Evolutionary conservation across 1,140 invertebrate genomes (phyloP), one percentile per base, ranked within the genome.

Genomic region (Leptinotarsa lineolata): DNA sequence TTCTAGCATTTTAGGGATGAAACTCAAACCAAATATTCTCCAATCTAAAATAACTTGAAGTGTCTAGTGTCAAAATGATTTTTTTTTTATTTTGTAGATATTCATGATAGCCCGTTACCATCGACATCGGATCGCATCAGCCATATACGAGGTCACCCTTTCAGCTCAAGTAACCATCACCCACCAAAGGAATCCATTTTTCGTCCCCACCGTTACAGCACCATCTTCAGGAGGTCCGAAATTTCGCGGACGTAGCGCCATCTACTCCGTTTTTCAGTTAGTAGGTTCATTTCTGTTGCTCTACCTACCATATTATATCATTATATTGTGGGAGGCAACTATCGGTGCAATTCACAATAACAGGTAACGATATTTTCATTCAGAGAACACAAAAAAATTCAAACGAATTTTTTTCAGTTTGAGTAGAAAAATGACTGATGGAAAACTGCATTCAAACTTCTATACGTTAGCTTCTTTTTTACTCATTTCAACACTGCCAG

Each of bases 101-200:
- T 85, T 94, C 60, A 90, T 92, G 75, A 94, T 94, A 73, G 93
- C 93, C 0, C 87, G 92, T 1, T 93, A 93, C 80, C 93, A 95
- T 81, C 87, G 92, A 4, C 93, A 94, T 82, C 88, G 93, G 30
- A 95, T 95, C 68, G 92, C 93, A 18, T 92, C 92, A 30, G 93
- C 93, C 6, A 93, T 95, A 74, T 94, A 93, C 83, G 92, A 94
- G 85, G 92, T 94, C 6, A 94, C 93, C 0, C 82, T 94, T 48
- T 93, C 92, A 4, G 93, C 93, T 2, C 93, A 94, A 85, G 92
- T 93, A 54, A 94, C 92, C 11, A 93, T 94, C 74, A 94, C 92
- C 0, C 92, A 94, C 79, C 92, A 94, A 81, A 85, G 91, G 60
- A 93, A 93, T 80, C 92, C 92, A 16, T 91, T 91, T 79, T 91